Base-by-base conservation (phyloP, 2,888 invertebrate genomes). In the Drosophila pseudotakahashii region DNA sequence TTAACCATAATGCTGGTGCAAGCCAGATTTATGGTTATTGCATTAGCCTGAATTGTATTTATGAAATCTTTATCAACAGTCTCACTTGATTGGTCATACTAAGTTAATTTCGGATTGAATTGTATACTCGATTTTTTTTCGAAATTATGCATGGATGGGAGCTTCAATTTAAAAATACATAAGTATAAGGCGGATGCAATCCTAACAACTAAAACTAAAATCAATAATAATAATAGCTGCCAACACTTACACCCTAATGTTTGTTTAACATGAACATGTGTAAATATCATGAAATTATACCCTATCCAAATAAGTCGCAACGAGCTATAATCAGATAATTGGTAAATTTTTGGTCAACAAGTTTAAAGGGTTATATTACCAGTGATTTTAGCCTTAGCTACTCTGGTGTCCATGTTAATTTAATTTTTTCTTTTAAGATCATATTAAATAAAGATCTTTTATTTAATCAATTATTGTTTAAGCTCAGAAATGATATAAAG, bases 21-120 rank as follows among this genome's bases (percentile, higher is more conserved):
- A 59, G 23, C 23, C n/a, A 60, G 45, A 61, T 61, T 60, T 61
- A 61, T 61, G 61, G 19, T 61, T 60, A 61, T 61, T 60, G 61
- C 61, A 45, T 61, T 61, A 19, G 60, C 45, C 60, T 32, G 14
- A 19, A 42, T 54, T 10, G 3, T 37, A 47, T 61, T 47, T 39
- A 32, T 45, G 37, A 59, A 47, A 61, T 61, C 45, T 61, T 59
- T 39, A 60, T 30, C 45, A 36, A 47, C 61, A 60, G 37, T 47
- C 32, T 59, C 37, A 13, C 7, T n/a, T 19, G 14, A 61, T 61
- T 61, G 37, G 37, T 61, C 37, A 60, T 16, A 58, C 59, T 45
- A 30, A 30, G n/a, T 14, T 61, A 6, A 11, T 14, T 58, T 32
- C 7, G 37, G 7, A 13, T 10, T 7, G 13, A 58, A 58, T 23